Conservation (phyloP, 2,888 invertebrate genomes). For the Craniophora ligustri region DNA sequence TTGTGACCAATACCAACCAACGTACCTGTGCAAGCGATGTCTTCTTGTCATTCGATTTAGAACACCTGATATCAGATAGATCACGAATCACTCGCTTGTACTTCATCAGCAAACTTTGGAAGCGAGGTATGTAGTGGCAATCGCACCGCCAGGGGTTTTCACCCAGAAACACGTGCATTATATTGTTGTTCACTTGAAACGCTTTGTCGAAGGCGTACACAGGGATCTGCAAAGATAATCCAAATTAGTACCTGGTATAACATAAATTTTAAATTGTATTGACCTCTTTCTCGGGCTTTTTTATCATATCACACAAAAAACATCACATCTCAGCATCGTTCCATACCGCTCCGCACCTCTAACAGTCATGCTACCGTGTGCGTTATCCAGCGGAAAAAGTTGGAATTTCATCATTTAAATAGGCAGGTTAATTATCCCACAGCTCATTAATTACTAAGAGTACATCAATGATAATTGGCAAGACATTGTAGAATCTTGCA, state of each 20-base stretch:
- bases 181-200: slow-evolving; percentile 91
- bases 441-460: too few species aligned
- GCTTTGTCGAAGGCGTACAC: slow-evolving; percentile 94
- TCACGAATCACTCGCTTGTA: slow-evolving; percentile 92
- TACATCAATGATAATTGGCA: too few species aligned
- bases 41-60: slow-evolving; percentile 89
- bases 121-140: slow-evolving; percentile 93
- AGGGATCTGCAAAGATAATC: slow-evolving; percentile 89
- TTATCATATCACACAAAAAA: too few species aligned
- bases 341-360: too few species aligned
- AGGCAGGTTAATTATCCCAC: too few species aligned
- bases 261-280: too few species aligned
- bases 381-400: too few species aligned
- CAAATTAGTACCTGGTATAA: slow-evolving; percentile 8
- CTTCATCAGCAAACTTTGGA: slow-evolving; percentile 91
- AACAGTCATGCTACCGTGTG: too few species aligned
- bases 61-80: slow-evolving; percentile 91
- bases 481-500: too few species aligned
- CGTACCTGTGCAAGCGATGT: slow-evolving; percentile 90
- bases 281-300: too few species aligned
- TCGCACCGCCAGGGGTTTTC: slow-evolving; percentile 95
- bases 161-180: slow-evolving; percentile 91
- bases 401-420: too few species aligned
- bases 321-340: too few species aligned
- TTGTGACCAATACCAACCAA: neutral